Evolutionary conservation across 2,797 vertebrate species (phyloP).

Genomic region (Choloepus didactylus): DNA sequence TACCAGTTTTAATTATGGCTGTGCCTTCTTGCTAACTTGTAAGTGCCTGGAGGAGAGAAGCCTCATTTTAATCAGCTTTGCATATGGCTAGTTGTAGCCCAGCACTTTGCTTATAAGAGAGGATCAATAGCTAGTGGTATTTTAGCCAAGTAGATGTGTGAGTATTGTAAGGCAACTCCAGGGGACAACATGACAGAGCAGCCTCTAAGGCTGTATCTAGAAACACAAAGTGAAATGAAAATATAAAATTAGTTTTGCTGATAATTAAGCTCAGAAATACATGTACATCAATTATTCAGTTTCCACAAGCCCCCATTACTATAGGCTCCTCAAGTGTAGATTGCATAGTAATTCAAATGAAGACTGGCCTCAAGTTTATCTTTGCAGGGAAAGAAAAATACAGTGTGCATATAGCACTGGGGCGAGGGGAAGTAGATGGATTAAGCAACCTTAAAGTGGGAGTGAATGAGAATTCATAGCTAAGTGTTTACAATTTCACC

Average conservation of each 20-base stretch:
- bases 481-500: neutral
- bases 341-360: slow-evolving; percentile 52
- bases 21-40: neutral
- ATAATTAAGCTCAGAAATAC: slow-evolving; percentile 73
- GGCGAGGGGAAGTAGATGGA: neutral
- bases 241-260: slow-evolving; percentile 27
- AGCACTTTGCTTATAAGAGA: neutral
- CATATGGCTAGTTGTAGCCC: neutral
- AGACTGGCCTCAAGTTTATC: slow-evolving; percentile 9
- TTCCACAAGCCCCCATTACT: slow-evolving; percentile 64
- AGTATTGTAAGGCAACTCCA: no score
- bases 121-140: neutral
- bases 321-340: slow-evolving; percentile 16
- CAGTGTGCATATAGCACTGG: neutral
- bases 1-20: neutral
- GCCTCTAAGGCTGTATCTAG: neutral
- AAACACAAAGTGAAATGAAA: neutral
- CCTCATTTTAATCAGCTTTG: neutral
- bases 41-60: neutral
- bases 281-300: slow-evolving; percentile 71
- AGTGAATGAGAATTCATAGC: no score
- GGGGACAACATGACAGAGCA: neutral
- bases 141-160: neutral
- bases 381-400: neutral
- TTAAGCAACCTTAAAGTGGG: no score